Conservation (phyloP, 2,113 vertebrate genomes). For the Triplophysa siluroides region DNA sequence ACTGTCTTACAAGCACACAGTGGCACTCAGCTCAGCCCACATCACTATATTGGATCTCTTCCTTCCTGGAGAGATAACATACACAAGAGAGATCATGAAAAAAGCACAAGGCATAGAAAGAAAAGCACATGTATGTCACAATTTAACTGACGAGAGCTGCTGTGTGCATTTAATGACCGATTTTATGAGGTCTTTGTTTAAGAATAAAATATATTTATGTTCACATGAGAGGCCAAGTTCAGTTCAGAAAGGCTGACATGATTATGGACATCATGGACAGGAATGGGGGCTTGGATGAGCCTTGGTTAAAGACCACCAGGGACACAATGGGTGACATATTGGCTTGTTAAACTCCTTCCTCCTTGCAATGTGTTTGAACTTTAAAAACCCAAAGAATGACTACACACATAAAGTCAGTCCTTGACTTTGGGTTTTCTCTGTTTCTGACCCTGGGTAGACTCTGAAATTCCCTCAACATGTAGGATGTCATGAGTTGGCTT, state of each 20-base stretch:
- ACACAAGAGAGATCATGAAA: conserved; percentile 22
- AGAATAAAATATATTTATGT: background rate
- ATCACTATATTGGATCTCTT: conserved; percentile 54
- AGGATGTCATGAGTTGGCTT: too few species aligned
- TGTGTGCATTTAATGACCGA: conserved; percentile 1
- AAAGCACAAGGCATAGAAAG: conserved; percentile 18
- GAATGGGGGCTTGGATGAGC: background rate
- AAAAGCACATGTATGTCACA: conserved; percentile 29
- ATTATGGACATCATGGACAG: background rate
- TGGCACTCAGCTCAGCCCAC: conserved; percentile 35
- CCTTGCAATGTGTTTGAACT: conserved; percentile 26
- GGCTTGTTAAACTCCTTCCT: conserved; percentile 20
- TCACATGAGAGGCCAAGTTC: background rate
- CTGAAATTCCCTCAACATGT: background rate
- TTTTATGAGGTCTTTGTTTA: background rate
- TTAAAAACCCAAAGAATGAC: conserved; percentile 17
- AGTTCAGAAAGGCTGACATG: too few species aligned
- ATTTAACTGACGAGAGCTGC: conserved; percentile 32
- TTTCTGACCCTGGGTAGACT: background rate
- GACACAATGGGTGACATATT: conserved; percentile 35
- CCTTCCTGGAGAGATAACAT: conserved; percentile 52
- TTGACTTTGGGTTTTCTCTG: conserved; percentile 25
- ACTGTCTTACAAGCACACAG: conserved; percentile 37
- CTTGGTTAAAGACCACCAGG: conserved; percentile 21
- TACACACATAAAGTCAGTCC: background rate